These are phyloP conservation scores for Gallirallus australis DNA, from an alignment of 2,797 vertebrate species.

Conservation along the genomic window DNA sequence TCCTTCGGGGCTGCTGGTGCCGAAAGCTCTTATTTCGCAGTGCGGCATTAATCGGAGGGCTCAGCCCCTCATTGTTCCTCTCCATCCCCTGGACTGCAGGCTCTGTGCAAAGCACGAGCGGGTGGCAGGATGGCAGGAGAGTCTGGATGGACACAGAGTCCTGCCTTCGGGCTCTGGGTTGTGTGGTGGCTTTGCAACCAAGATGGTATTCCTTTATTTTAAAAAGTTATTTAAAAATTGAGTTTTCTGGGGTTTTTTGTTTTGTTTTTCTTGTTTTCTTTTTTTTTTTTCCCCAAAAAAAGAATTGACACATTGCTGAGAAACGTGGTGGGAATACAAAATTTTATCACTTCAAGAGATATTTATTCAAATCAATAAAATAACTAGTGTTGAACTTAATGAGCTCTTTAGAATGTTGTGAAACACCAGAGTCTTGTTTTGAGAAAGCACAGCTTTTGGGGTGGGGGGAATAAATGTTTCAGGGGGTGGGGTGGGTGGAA, in stretches of 20 bases:
- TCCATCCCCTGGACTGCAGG: fast-evolving
- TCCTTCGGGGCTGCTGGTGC: constrained; percentile 6
- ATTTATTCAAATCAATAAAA: neutral
- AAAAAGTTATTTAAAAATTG: no score
- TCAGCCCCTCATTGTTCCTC: neutral
- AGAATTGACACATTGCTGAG: neutral
- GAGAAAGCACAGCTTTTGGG: neutral
- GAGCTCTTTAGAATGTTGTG: neutral
- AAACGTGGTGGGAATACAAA: neutral
- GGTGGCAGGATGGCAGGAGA: fast-evolving
- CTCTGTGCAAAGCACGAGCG: fast-evolving
- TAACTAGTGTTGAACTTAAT: neutral
- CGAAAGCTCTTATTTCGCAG: neutral
- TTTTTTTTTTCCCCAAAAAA: neutral
- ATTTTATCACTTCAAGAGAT: neutral
- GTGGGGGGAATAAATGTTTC: no score
- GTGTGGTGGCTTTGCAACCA: neutral
- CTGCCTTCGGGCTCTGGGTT: fast-evolving
- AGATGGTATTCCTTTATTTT: neutral
- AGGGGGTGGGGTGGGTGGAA: no score
- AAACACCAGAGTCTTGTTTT: neutral
- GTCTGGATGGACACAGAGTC: neutral
- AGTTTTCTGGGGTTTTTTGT: no score
- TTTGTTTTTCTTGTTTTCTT: no score
- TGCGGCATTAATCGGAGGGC: neutral